A percentile compares a stretch with the other conserved stretches of the same genome.
These are phyloP conservation scores for Drosophila sordidula DNA, from an alignment of 2,888 invertebrate species.

Conservation along the genomic window DNA sequence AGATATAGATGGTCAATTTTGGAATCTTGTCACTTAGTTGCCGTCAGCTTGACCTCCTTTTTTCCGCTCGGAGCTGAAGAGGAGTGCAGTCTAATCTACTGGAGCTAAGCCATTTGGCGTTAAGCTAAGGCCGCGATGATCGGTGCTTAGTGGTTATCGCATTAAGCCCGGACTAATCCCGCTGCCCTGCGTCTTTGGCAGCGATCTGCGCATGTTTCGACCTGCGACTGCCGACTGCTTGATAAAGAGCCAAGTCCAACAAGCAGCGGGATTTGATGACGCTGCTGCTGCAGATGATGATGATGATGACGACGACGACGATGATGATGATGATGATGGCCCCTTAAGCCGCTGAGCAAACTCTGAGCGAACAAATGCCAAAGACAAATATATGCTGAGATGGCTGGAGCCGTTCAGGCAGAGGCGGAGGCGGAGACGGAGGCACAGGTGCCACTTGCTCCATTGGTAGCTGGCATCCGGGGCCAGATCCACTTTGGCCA, in stretches of 20 bases:
- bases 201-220: constrained; percentile 57
- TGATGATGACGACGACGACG: background rate
- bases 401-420: constrained; percentile 11
- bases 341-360: constrained; percentile 54
- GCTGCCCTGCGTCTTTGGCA: constrained; percentile 27
- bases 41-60: background rate
- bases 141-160: constrained; percentile 55
- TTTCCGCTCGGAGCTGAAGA: background rate
- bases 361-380: constrained; percentile 60
- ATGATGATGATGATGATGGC: constrained; percentile 30
- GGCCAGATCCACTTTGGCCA: constrained; percentile 30
- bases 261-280: constrained; percentile 11
- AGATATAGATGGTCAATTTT: too few species aligned
- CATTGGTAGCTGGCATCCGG: constrained; percentile 18
- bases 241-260: constrained; percentile 28
- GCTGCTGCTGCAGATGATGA: background rate
- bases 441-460: constrained; percentile 53
- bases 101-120: constrained; percentile 20
- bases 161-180: constrained; percentile 49
- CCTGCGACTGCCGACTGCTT: constrained; percentile 30
- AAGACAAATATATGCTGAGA: constrained; percentile 60
- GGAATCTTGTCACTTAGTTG: background rate
- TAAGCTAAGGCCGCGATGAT: constrained; percentile 48
- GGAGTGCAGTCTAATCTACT: constrained; percentile 30
- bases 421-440: background rate